Conservation (phyloP, 53 echinoderm and acorn worm genomes). For the Holothuria scabra region DNA sequence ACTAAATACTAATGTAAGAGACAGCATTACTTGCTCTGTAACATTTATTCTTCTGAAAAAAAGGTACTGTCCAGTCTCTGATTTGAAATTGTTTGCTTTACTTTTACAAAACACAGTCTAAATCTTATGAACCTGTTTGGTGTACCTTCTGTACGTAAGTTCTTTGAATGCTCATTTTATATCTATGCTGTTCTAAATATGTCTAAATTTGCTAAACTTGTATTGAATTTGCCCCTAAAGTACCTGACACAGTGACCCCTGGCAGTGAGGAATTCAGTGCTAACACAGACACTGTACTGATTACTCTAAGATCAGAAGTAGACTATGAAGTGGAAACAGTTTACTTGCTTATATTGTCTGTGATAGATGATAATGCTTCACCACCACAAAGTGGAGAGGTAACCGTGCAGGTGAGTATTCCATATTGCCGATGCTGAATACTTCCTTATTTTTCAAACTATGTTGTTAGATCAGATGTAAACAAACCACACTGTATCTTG, state of each 20-base stretch:
- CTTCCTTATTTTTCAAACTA: neutral
- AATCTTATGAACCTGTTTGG: too few species aligned
- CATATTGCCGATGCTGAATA: neutral
- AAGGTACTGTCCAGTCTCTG: too few species aligned
- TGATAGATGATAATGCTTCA: constrained; percentile 70
- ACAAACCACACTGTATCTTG: too few species aligned
- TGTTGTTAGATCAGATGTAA: too few species aligned
- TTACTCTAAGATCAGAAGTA: constrained; percentile 72
- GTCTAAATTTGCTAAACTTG: neutral
- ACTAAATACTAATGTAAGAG: too few species aligned
- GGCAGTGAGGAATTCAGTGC: constrained; percentile 71
- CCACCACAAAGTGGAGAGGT: constrained; percentile 69
- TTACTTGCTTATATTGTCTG: constrained; percentile 69
- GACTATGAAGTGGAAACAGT: constrained; percentile 74
- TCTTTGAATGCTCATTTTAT: too few species aligned
- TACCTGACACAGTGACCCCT: constrained; percentile 63
- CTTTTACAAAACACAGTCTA: too few species aligned
- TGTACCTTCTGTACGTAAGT: too few species aligned
- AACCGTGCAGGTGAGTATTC: constrained; percentile 75
- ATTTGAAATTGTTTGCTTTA: too few species aligned
- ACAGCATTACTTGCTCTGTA: too few species aligned
- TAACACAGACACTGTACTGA: constrained; percentile 74
- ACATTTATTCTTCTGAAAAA: too few species aligned
- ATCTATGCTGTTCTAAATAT: too few species aligned
- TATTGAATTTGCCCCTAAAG: constrained; percentile 20